Percentiles rank a stretch among this genome's conserved stretches.
Evolutionary conservation across 2,888 invertebrate species (phyloP).

Genomic region (Dynastes maya): DNA sequence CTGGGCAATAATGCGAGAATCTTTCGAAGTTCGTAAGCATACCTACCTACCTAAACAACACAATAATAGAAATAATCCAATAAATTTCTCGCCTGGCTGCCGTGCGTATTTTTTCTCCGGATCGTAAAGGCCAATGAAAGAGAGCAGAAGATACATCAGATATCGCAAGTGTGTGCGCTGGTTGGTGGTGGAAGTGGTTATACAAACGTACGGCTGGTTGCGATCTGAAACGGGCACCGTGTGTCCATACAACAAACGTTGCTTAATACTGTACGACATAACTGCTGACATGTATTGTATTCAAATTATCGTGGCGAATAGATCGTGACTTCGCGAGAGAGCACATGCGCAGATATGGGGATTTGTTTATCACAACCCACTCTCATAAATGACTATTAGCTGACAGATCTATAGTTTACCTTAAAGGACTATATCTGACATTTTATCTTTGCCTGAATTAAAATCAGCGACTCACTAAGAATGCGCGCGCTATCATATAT

Average conservation of each 20-base stretch:
- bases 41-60: neutral
- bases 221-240: constrained; percentile 38
- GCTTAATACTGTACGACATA: constrained; percentile 60
- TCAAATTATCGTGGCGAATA: constrained; percentile 67
- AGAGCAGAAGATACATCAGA: constrained; percentile 27
- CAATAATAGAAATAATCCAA: constrained; percentile 30
- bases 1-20: neutral
- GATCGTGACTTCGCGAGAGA: constrained; percentile 67
- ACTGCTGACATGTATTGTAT: constrained; percentile 69
- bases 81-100: constrained; percentile 16
- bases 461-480: constrained; percentile 51
- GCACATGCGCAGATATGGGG: constrained; percentile 69
- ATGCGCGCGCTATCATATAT: constrained; percentile 48
- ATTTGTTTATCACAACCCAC: constrained; percentile 68
- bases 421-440: constrained; percentile 57
- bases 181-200: constrained; percentile 12
- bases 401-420: constrained; percentile 69
- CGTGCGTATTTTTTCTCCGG: constrained; percentile 2
- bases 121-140: constrained; percentile 23
- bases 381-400: constrained; percentile 69
- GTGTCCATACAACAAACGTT: constrained; percentile 56
- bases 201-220: constrained; percentile 13
- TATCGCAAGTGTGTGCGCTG: constrained; percentile 10
- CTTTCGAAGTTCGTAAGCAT: neutral
- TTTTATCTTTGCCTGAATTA: constrained; percentile 54